phyloP scores from a whole-genome alignment of 2,113 vertebrate genomes.

The Rhizomys pruinosus region DNA sequence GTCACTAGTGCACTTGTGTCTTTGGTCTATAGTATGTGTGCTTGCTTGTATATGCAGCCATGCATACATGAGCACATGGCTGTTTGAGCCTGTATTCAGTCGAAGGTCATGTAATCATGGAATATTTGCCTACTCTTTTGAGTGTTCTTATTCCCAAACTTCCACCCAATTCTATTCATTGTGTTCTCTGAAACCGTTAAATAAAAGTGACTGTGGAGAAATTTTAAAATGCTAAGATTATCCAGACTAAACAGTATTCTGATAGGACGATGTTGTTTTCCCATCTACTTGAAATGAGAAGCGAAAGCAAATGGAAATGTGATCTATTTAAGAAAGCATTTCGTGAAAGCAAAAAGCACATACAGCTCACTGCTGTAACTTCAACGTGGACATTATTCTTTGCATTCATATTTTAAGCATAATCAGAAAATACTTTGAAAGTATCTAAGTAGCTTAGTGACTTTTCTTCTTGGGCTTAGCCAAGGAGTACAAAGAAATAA shows the following conservation, averaged over 20 bases:
- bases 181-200: conserved; percentile 37
- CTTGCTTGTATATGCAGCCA: too few species aligned
- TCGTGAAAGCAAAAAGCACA: conserved; percentile 6
- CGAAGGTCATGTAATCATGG: not conserved
- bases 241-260: conserved; percentile 23
- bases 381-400: conserved; percentile 23
- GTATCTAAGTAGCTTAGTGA: conserved; percentile 20
- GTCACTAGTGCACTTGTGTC: not conserved
- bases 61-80: not conserved
- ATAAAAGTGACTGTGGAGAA: conserved; percentile 27
- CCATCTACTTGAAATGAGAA: conserved; percentile 50
- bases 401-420: conserved; percentile 61
- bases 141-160: conserved; percentile 50
- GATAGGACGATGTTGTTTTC: conserved; percentile 11
- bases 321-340: conserved; percentile 53
- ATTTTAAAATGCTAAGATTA: conserved; percentile 59
- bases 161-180: conserved; percentile 52
- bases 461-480: conserved; percentile 26
- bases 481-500: not conserved
- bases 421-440: conserved; percentile 63
- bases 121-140: conserved; percentile 41
- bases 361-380: not conserved
- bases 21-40: not conserved
- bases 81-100: not conserved
- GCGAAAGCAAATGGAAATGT: conserved; percentile 55